A percentile compares a stretch with the other conserved stretches of the same genome.
phyloP scores from a whole-genome alignment of 64 coral and sea anemone genomes.

The Stylophora pistillata region DNA sequence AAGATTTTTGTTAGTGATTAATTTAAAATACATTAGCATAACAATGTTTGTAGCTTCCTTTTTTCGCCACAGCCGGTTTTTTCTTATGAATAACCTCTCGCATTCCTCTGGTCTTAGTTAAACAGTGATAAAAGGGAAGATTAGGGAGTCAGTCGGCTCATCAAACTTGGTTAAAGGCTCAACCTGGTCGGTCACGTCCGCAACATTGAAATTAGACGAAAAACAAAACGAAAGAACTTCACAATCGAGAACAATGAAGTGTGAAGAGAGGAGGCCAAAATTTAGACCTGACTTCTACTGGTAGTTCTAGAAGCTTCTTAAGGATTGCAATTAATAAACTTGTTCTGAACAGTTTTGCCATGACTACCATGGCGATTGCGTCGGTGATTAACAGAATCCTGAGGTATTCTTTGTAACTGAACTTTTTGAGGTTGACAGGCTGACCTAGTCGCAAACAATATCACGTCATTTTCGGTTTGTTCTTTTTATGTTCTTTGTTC shows the following conservation, averaged over 20 bases:
- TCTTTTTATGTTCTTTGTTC: neutral
- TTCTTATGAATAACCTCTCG: slow-evolving; percentile 1
- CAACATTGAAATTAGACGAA: neutral
- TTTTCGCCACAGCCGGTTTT: slow-evolving; percentile 8
- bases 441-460: neutral
- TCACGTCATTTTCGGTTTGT: slow-evolving; percentile 13
- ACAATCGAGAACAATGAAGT: slow-evolving; percentile 1
- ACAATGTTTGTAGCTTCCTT: slow-evolving; percentile 31
- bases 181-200: neutral
- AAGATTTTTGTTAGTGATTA: slow-evolving; percentile 20
- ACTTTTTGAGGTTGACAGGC: neutral
- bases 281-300: neutral
- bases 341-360: too few relatives aligned
- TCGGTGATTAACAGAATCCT: too few relatives aligned
- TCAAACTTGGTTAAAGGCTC: neutral
- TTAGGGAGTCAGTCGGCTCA: neutral
- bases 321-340: too few relatives aligned
- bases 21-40: slow-evolving; percentile 22
- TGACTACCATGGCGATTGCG: too few relatives aligned
- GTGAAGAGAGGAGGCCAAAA: neutral
- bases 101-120: neutral
- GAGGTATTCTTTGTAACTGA: neutral
- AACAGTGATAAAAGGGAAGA: slow-evolving; percentile 15
- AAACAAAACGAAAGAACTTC: slow-evolving; percentile 4
- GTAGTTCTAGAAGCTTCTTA: too few relatives aligned